Conservation (phyloP, 35 echinoderm and acorn worm species). For the Apostichopus parvimensis region DNA sequence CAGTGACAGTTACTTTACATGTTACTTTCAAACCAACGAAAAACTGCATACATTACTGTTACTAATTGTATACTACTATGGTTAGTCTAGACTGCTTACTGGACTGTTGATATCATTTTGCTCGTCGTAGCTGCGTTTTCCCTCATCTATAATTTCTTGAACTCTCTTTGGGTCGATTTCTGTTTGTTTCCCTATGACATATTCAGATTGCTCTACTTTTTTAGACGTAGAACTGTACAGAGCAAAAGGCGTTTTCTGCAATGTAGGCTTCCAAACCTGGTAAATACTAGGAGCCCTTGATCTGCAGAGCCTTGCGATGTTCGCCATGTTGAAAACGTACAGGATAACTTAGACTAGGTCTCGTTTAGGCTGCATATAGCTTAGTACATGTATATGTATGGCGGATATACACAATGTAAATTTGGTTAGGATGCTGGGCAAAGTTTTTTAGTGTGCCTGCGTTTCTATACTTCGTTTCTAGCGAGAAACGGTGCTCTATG, state of each 20-base stretch:
- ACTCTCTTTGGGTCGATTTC: constrained; percentile 77
- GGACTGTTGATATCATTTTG: constrained; percentile 48
- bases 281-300: background rate
- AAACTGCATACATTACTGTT: no score
- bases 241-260: constrained; percentile 13
- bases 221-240: constrained; percentile 78
- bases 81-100: background rate
- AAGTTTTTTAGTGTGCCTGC: background rate
- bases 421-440: background rate
- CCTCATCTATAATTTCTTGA: constrained; percentile 83
- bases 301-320: constrained; percentile 10
- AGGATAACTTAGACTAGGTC: no score
- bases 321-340: constrained; percentile 70
- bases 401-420: background rate
- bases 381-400: no score
- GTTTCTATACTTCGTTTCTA: background rate
- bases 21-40: no score
- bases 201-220: constrained; percentile 86
- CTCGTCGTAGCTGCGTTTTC: constrained; percentile 29
- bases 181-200: constrained; percentile 78
- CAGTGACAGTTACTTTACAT: no score
- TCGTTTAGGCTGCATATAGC: no score
- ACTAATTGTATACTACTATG: background rate
- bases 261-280: constrained; percentile 17
- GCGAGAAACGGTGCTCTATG: no score